Base-by-base conservation (phyloP, 2,113 vertebrate species). In the Pygoscelis antarcticus region DNA sequence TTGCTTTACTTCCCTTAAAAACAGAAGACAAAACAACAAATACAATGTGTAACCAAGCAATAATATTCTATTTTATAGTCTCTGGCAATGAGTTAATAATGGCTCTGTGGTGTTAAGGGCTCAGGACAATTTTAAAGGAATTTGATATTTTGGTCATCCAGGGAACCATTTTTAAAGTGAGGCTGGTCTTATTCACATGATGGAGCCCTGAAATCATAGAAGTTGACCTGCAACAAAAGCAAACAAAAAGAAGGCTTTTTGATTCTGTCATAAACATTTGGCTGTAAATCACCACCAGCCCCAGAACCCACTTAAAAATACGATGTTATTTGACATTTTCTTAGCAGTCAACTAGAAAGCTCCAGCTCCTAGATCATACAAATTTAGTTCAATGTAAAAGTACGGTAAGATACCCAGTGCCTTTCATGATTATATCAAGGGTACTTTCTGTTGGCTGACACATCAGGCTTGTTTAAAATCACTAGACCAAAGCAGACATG, bases 121-220 rank as follows among this genome's bases (percentile, higher is more conserved):
- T 93, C 93, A 85, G 71, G 82, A 93, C 93, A 93, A 96, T 97
- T 97, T 96, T 83, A 93, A 96, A 90, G 49, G 84, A 96, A 94
- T 95, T 87, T 91, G 77, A 91, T 97, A 85, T 83, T 95, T 93
- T 52, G 55, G 87, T 70, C 62, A 97, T 66, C 94, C 42, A 96
- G 94, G 93, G 96, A 97, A 60, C 82, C n/a, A 68, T 97, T 97
- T 93, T 62, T 74, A 83, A 80, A 94, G 75, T 1, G 8, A 86
- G 51, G 32, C 71, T 62, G 42, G 46, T 85, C 66, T 91, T 78
- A 77, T 32, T 94, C 84, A 83, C 0, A 0, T 83, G 89, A 66
- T 81, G 36, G 80, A 96, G 75, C 46, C 46, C 68, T 74, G 94
- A 80, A 90, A 90, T 96, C 68, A 74, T 57, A 80, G 60, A 83